Conservation (phyloP, 2,888 invertebrate species). For the Dysmachus trigonus region DNA sequence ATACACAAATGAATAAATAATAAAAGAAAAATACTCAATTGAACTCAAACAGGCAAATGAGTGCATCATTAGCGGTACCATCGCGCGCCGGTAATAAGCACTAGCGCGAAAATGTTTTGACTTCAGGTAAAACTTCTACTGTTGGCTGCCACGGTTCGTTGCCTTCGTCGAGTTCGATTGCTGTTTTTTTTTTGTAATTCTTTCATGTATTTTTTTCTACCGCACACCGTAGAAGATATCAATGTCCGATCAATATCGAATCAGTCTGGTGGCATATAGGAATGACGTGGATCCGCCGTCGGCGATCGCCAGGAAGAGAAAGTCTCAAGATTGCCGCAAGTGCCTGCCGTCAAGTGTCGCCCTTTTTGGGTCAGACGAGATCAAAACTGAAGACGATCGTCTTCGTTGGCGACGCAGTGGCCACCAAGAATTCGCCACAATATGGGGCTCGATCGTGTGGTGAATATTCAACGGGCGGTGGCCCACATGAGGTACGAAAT, state of each 20-base stretch:
- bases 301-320: conserved; percentile 3
- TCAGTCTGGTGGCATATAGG: background rate
- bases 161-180: background rate
- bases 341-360: background rate
- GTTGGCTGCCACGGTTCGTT: background rate
- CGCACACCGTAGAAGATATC: background rate
- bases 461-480: background rate
- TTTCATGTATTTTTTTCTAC: background rate
- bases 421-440: background rate
- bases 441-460: background rate
- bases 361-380: conserved; percentile 12
- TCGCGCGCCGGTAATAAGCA: background rate
- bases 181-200: background rate
- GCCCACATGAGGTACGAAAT: background rate
- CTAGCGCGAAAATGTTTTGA: background rate
- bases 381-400: background rate
- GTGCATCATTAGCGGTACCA: background rate
- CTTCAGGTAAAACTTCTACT: background rate
- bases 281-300: background rate
- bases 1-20: background rate
- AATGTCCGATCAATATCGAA: background rate
- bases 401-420: background rate
- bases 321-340: background rate
- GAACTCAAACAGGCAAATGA: background rate
- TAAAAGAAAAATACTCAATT: background rate